Evolutionary conservation across 2,113 vertebrate genomes (phyloP).

Genomic region (Tragelaphus strepsiceros): DNA sequence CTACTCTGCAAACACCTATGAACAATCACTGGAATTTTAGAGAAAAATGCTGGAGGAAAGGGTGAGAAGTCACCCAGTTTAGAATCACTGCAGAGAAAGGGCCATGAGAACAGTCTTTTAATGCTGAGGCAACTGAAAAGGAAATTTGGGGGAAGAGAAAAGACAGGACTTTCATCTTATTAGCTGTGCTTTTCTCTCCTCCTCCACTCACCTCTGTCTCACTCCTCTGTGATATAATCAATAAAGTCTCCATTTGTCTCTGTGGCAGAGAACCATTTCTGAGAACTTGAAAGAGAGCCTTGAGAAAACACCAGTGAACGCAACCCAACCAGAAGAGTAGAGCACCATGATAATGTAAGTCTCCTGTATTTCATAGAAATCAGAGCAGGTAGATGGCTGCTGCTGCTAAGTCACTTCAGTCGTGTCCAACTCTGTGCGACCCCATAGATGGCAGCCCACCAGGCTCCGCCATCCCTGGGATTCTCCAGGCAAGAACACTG

Average conservation of each 20-base stretch:
- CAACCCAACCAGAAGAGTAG: background rate
- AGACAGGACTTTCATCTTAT: background rate
- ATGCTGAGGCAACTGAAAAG: background rate
- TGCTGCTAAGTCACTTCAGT: too few relatives aligned
- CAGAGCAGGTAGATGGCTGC: fast-evolving
- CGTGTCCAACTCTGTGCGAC: too few relatives aligned
- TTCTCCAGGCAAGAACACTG: too few relatives aligned
- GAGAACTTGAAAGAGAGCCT: background rate
- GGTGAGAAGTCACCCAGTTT: too few relatives aligned
- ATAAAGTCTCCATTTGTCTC: background rate
- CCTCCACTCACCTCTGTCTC: background rate
- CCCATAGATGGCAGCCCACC: too few relatives aligned
- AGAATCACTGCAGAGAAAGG: background rate
- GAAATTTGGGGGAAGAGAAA: background rate
- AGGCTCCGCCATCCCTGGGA: too few relatives aligned
- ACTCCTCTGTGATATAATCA: background rate
- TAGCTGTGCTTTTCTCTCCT: background rate
- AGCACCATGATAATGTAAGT: fast-evolving
- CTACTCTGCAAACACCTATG: background rate
- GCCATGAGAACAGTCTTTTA: background rate
- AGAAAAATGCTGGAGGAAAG: background rate
- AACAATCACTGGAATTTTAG: background rate
- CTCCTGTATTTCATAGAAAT: background rate
- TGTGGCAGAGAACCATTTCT: background rate
- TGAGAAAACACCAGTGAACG: background rate